Evolutionary conservation across 92 coral and sea anemone genomes (phyloP), one percentile per base, ranked within the genome.

Genomic region (Parazoanthus atlanticus): DNA sequence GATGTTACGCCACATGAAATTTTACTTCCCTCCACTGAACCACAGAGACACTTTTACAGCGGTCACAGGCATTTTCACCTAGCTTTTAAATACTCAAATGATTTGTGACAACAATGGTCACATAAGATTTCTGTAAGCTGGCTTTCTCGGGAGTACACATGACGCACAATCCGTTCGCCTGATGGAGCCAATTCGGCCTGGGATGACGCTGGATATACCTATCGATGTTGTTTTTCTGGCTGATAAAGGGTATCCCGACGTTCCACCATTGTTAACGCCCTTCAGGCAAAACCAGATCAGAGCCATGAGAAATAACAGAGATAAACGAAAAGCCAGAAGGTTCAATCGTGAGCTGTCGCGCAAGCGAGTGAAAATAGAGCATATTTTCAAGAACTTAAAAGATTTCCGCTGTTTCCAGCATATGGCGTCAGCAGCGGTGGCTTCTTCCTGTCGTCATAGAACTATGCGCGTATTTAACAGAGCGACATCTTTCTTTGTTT

Each of bases 51-150:
- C 56, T 61, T 56, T 80, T 80, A 74, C 43, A 86, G 74, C 29
- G 82, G 71, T 3, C 81, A 86, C 36, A 73, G 82, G n/a, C 89
- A 74, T 43, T 85, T 73, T n/a, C n/a, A n/a, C n/a, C n/a, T 79
- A 71, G 36, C 88, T 85, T 30, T 19, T 54, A 13, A 81, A 81
- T 72, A 81, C 70, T 47, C 85, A 81, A 46, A n/a, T 88, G 79
- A 61, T 88, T 36, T 88, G 90, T 46, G 90, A 88, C 82, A 81
- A 49, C 78, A 31, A 54, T 13, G 91, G 91, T 47, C 91, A 88
- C 64, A 88, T 81, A n/a, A 29, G 88, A 29, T 81, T 72, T 75
- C 81, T 80, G 73, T 88, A 88, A 38, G 69, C 86, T 13, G 91
- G 87, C 30, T 88, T 88, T 49, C 87, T 88, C 8, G 91, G 86